Evolutionary conservation across 2,113 vertebrate genomes (phyloP), one percentile per base, ranked within the genome.

Genomic region (Hippocampus mohnikei): DNA sequence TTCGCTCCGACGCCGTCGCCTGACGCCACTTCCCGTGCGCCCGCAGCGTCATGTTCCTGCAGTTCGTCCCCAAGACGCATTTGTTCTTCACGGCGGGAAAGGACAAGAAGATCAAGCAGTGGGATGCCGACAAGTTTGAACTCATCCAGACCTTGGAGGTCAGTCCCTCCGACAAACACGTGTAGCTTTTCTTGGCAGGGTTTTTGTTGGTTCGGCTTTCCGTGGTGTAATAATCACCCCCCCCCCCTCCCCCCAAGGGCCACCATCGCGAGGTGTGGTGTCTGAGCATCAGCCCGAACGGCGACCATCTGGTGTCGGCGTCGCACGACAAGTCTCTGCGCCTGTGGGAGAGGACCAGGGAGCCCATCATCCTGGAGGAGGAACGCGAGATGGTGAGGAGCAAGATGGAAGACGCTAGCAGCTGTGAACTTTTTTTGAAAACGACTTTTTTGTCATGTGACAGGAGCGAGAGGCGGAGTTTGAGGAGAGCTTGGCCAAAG

Each of bases 61-160:
- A 94, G 91, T 99, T 99, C 77, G 95, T 98, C 46, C 93, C 95
- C 2, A 96, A 95, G 88, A 96, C 97, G 72, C 97, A 98, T 83
- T 93, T 98, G 81, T 98, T 99, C 92, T 99, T 99, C 90, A 98
- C 97, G 5, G 94, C 95, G 6, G 97, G 97, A 46, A 99, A 99
- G 79, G 97, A 99, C 80, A 90, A 64, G 70, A 98, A 94, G 91
- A 93, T 99, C 74, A 99, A 99, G 71, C 96, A 99, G 83, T 99
- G 97, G 97, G 97, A 99, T 69, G 97, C 96, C 0, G 97, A 99
- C 92, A 96, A 93, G 79, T 99, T 98, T 87, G 94, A 95, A 80
- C 95, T 93, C 69, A 91, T 99, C 81, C 97, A 99, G 85, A 98
- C 95, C 0, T 87, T 99, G 33, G 95, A 98, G 96, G 97, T 98